A percentile compares a stretch with the other conserved stretches of the same genome.
Evolutionary conservation across 2,113 vertebrate species (phyloP).

Genomic region (Vireo altiloquus): DNA sequence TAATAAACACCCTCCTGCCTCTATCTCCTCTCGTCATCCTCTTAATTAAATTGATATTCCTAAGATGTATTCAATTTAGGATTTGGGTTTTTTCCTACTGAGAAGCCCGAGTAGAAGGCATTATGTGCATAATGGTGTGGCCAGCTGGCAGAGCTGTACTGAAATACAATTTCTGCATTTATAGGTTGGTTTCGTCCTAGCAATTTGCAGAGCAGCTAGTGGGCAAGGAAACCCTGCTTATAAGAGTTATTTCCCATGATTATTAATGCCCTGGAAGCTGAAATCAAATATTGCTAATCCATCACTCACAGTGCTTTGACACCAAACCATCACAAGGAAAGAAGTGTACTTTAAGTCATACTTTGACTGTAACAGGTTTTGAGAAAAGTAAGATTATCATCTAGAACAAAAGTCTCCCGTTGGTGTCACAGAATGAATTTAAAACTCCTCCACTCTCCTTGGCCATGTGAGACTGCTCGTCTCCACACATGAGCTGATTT

Average conservation of each 20-base stretch:
- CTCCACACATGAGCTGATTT: background rate
- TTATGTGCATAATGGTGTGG: background rate
- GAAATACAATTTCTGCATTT: background rate
- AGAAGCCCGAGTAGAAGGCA: background rate
- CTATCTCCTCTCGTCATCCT: background rate
- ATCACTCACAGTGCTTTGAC: background rate
- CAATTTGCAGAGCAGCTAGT: background rate
- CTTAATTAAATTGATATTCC: conserved; percentile 8
- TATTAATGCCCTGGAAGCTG: background rate
- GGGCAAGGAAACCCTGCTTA: background rate
- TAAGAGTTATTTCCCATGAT: background rate
- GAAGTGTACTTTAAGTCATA: background rate
- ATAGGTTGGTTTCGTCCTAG: background rate
- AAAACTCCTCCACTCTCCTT: background rate
- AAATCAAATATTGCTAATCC: background rate
- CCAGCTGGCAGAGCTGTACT: background rate
- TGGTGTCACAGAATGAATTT: background rate
- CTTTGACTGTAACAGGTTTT: background rate
- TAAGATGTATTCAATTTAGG: background rate
- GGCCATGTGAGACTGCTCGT: background rate
- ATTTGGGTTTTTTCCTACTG: background rate
- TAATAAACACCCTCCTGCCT: background rate
- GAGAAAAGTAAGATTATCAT: background rate
- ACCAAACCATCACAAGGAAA: background rate
- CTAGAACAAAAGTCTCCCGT: background rate